Evolutionary conservation across 2,797 vertebrate species (phyloP), one percentile per base, ranked within the genome.

Genomic region (Discoglossus pictus): DNA sequence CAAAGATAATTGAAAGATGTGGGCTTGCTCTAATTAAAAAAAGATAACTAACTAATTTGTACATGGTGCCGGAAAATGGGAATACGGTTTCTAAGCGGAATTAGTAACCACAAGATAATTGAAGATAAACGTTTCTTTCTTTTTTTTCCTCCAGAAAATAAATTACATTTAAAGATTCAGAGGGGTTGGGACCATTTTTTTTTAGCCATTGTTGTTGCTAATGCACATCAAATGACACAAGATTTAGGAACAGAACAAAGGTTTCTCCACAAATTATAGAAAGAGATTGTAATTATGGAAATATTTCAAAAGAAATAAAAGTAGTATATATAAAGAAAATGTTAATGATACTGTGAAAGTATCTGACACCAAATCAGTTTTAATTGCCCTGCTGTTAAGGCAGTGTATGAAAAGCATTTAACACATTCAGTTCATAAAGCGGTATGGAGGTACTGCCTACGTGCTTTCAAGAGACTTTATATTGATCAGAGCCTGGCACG

Each of bases 241-340:
- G 40, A 15, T 65, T 46, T 39, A 40, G 25, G 11, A 50, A 56
- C 6, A 2, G 17, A 59, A 67, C 52, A 51, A 59, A 59, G 35
- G 12, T 42, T 31, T 40, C 36, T 15, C 65, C 46, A 51, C 54
- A 25, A 36, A 15, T 20, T 42, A n/a, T n/a, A n/a, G 31, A 21
- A 5, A 18, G 42, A 66, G 40, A 46, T 55, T 47, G 51, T 48
- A 56, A 56, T 48, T 58, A 58, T 58, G 53, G 36, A 51, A 59
- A 51, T 67, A 42, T 58, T 50, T 12, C 21, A 23, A 7, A 5
- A 47, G 52, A 55, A 46, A n/a, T 7, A 9, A 35, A 15, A 59
- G 3, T 35, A 11, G 24, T 35, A 20, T 42, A 17, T 16, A 40
- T 23, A 12, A 34, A n/a, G 43, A 38, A 46, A 43, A 55, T 55